Evolutionary conservation across 2,797 vertebrate species (phyloP), one percentile per base, ranked within the genome.

Genomic region (Megalops cyprinoides): DNA sequence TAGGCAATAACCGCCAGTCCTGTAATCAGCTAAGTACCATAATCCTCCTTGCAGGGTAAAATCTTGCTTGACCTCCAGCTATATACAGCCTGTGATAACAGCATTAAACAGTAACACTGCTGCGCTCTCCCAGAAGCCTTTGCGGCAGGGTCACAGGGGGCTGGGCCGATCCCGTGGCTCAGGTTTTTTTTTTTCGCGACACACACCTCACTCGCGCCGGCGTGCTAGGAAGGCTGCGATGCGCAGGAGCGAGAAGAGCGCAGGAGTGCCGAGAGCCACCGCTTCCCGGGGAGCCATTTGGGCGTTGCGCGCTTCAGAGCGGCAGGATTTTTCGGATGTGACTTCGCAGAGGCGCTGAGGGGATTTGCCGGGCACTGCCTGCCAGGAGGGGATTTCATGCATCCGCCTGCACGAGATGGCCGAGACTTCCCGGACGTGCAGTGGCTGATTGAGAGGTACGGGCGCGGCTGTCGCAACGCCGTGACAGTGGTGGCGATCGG

Each of bases 51-150:
- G 92, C 91, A 91, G 92, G 88, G 93, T 93, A 95, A 94, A 93
- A 94, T 96, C 95, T 94, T 92, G 89, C 92, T 95, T 96, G 95
- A 96, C 95, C 96, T 94, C 93, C 90, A 95, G 93, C 95, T 96
- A 95, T 95, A 96, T 94, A 93, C 94, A 94, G 96, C 91, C 89
- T 92, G 92, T 84, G 91, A 91, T 92, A 93, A 95, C 92, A 87
- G 91, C 91, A 93, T 95, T 95, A 95, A 89, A 92, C 85, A 83
- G 58, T 91, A 91, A 92, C 92, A 83, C 89, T 89, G 88, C 88
- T 87, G 87, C 87, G 80, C 88, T 83, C 83, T 84, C 86, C 85
- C 83, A 82, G 77, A 80, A 80, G 79, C 82, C 85, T 78, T 73
- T 82, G 84, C 81, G 34, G 28, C 48, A 25, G 1, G 73, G 46